Base-by-base conservation (phyloP, 2,888 invertebrate species). In the Sepioteuthis lessoniana region DNA sequence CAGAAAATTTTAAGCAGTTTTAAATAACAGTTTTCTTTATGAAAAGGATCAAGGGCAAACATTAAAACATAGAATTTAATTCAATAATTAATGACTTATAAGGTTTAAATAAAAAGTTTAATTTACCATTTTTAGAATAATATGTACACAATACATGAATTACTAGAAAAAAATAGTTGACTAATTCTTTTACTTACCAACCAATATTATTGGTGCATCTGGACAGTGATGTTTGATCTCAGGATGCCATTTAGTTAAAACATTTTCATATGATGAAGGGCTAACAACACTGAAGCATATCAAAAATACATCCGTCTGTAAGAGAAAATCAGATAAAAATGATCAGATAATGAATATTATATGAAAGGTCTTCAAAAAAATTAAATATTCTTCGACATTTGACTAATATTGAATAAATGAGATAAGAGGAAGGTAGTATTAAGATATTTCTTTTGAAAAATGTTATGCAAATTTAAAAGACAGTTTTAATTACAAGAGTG, bases 151-250 rank as follows among this genome's bases (percentile, higher is more conserved):
- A 76, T 19, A 76, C n/a, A 76, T 16, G 1, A n/a, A 76, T n/a
- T n/a, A 35, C 7, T 10, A 76, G n/a, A 76, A n/a, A 35, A 10
- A 76, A 76, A 16, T 76, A 16, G 4, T 76, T 55, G 47, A 47
- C 19, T 31, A 60, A 60, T 10, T 42, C 31, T 38, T 92, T 46
- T 92, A 96, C 98, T 98, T 97, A 98, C 99, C 99, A 97, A 99
- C 99, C 97, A 99, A 98, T 97, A 99, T 98, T 97, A 99, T 99
- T 95, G 99, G 99, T 95, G 99, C 99, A 98, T 99, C 99, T 95
- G 99, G 99, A 98, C 99, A 99, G 97, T 99, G 99, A 97, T 99
- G 99, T 97, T 99, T 99, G 96, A 99, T 99, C 98, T 99, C 99
- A 95, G 99, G 99, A 97, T 99, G 99, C 99, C 99, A 99, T 98